Evolutionary conservation across 35 echinoderm and acorn worm genomes (phyloP), one percentile per base, ranked within the genome.

Genomic region (Anneissia japonica): DNA sequence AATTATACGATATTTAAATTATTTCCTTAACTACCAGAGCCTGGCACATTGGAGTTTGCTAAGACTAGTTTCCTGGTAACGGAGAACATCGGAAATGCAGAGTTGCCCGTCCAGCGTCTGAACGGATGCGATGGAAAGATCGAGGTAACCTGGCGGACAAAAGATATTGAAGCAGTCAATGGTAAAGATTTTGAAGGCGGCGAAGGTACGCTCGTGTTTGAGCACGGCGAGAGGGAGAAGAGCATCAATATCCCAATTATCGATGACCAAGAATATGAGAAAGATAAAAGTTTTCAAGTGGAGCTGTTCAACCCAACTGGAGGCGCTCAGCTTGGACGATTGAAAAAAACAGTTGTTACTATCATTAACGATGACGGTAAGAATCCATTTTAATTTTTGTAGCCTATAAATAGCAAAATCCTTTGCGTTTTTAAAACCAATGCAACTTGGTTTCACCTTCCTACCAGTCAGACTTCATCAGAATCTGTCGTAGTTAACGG

Each of bases 301-400:
- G 95, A 97, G 36, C 92, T 97, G 41, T 90, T 72, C 32, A 91
- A 97, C 16, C 91, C 91, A 14, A 97, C 87, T 33, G 91, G 88
- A 37, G 94, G 94, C 0, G 88, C 91, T 19, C 75, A 93, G 36
- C 83, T 97, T 0, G 95, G 95, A 35, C 36, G 91, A 45, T 85
- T 97, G 31, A 97, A 97, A 83, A 97, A 93, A 78, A 97, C 95
- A 11, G 91, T 97, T 4, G 91, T 97, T 26, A 97, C 95, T 9
- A 97, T 97, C 55, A 86, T 97, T 74, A 97, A 97, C 46, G 95
- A 97, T 87, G 95, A 97, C 79, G 95, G 95, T 97, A 74, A 89
- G 85, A 0, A 32, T 13, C 35, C 0, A 55, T 7, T 32, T 32
- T 75, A 75, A 9, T 32, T 75, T 75, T 4, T n/a, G 40, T 43